These are phyloP conservation scores for Notarius lentiginosus DNA, from an alignment of 2,113 vertebrate species.

Conservation along the genomic window DNA sequence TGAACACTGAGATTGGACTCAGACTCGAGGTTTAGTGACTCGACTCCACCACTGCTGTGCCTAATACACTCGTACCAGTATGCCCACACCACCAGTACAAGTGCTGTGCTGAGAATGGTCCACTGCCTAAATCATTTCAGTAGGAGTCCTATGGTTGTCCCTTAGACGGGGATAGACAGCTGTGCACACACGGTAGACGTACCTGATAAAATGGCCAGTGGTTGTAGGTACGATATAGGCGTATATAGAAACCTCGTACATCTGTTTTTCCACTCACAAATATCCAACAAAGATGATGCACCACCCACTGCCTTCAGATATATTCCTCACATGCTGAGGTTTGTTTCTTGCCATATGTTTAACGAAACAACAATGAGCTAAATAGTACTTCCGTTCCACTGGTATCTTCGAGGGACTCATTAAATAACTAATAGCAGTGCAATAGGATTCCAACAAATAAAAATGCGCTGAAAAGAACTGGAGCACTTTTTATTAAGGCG, in stretches of 20 bases:
- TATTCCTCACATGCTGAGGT: slow-evolving; percentile 39
- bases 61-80: not conserved
- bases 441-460: not conserved
- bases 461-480: not conserved
- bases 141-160: not conserved
- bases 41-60: not conserved
- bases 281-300: slow-evolving; percentile 21
- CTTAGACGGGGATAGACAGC: not conserved
- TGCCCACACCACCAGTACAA: not conserved
- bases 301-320: slow-evolving; percentile 16
- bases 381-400: not conserved
- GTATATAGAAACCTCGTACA: not conserved
- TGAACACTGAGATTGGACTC: no score
- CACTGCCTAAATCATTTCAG: not conserved
- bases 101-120: not conserved
- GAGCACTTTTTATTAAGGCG: not conserved
- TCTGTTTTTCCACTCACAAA: slow-evolving; percentile 46
- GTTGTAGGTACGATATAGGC: not conserved
- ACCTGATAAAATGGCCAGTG: not conserved
- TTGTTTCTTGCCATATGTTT: slow-evolving; percentile 47
- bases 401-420: not conserved
- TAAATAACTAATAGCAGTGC: not conserved
- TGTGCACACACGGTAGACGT: not conserved
- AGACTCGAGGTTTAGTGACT: no score
- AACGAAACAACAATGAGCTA: slow-evolving; percentile 18